Evolutionary conservation across 2,888 invertebrate species (phyloP).

Genomic region (Ormia ochracea): DNA sequence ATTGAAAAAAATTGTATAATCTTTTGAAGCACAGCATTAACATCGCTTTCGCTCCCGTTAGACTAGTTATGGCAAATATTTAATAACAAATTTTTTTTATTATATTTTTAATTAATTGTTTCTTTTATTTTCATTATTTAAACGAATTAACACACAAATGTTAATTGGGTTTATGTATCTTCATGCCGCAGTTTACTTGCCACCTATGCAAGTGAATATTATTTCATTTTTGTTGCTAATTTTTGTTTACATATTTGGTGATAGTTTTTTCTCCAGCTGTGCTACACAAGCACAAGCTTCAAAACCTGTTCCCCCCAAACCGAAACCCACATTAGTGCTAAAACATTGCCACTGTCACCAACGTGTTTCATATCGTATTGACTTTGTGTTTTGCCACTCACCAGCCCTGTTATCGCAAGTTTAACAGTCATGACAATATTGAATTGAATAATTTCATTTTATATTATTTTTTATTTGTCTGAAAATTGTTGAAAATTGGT

Average conservation of each 20-base stretch:
- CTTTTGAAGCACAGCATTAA: too few species aligned
- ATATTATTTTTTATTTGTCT: constrained; percentile 9
- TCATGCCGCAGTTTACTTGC: neutral
- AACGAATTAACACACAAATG: too few species aligned
- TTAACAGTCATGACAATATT: constrained; percentile 47
- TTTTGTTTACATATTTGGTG: constrained; percentile 44
- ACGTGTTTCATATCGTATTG: constrained; percentile 6
- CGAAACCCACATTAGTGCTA: constrained; percentile 15
- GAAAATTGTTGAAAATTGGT: neutral
- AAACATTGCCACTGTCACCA: constrained; percentile 15
- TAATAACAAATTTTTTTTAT: too few species aligned
- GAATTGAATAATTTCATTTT: constrained; percentile 36
- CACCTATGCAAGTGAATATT: neutral
- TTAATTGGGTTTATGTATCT: neutral
- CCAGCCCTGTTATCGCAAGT: constrained; percentile 33
- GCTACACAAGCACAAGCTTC: neutral
- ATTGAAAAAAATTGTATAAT: too few species aligned
- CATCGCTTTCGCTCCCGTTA: too few species aligned
- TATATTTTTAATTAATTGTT: too few species aligned
- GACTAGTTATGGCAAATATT: too few species aligned
- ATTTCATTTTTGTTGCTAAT: constrained; percentile 29
- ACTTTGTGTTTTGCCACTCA: constrained; percentile 14
- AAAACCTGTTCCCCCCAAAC: constrained; percentile 2
- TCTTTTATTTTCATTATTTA: too few species aligned
- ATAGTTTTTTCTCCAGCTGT: neutral